Evolutionary conservation across 2,888 invertebrate genomes (phyloP), one percentile per base, ranked within the genome.

Genomic region (Priocnemis perturbator): DNA sequence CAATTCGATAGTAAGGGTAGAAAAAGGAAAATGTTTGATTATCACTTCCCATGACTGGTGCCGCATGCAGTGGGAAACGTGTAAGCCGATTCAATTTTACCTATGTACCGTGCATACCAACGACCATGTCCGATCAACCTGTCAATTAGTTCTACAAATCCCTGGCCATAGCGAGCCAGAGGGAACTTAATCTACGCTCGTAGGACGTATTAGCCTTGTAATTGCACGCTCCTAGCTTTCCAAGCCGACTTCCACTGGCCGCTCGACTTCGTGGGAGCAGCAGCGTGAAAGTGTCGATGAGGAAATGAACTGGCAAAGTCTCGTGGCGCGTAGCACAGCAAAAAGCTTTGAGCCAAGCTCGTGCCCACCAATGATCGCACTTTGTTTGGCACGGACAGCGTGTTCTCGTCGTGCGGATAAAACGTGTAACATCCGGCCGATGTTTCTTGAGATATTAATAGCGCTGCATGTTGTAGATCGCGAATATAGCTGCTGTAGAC

Each of bases 161-260:
- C 59, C 48, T 44, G 20, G 63, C 60, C 56, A 45, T 55, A 68
- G 37, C 56, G 55, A 58, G 59, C 57, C 56, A 62, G 60, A 72
- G 73, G 69, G 64, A 73, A 77, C 67, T 69, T 60, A 73, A 76
- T 72, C 70, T 64, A 64, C 60, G 55, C 67, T 60, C 64, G 69
- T 63, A 64, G 69, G 67, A 69, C 63, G 63, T 73, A 77, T 78
- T 75, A 78, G 72, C 60, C 60, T 64, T 64, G 68, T 74, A 76
- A 80, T 79, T 75, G 79, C 73, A 60, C 68, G 71, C 67, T 67
- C 68, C 65, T 67, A 57, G 68, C 65, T 63, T 64, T 69, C 68
- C 57, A 63, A 63, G 4, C 44, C 60, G 59, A 23, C 48, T 60
- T 63, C 57, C 66, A 56, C n/a, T 50, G 52, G n/a, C 23, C 26